Base-by-base conservation (phyloP, 2,797 vertebrate species). In the Tenualosa ilisha region DNA sequence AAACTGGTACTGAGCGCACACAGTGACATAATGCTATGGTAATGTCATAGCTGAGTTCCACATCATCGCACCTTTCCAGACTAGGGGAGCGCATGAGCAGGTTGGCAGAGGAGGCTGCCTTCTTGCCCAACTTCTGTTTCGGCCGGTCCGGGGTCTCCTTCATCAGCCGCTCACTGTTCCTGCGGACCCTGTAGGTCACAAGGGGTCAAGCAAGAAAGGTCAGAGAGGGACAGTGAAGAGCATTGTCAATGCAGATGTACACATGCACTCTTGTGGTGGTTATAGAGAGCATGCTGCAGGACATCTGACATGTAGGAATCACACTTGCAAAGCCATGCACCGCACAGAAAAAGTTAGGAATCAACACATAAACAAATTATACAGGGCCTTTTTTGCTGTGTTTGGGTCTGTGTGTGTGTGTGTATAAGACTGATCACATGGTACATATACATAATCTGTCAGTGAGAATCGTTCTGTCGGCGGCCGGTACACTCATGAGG, bases 51-150 rank as follows among this genome's bases (percentile, higher is more conserved):
- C 4, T n/a, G 26, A 31, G 6, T 6, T 75, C 31, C 1, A 13
- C 68, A 17, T 1, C 20, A 15, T 53, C 89, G 95, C 89, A 97
- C 97, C 93, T 97, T 92, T 97, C 97, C 11, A 96, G 93, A 92
- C 96, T 97, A 40, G 95, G 93, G 12, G 96, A 97, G 84, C 95
- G 94, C 31, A 91, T 87, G 1, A 98, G 94, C 81, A 98, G 95
- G 92, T 97, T 97, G 82, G 96, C 93, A 0, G 96, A 95, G 81
- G 97, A 98, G 0, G 93, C 95, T 0, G 97, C 95, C 92, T 97
- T 98, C 89, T 95, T 96, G 83, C 96, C 95, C 88, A 98, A 95
- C 12, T 94, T 95, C 90, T 96, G 96, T 82, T 95, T 95, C 51
- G 90, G 92, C 87, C 91, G 93, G n/a, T 96, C 96, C 15, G 88